phyloP scores from a whole-genome alignment of 2,113 vertebrate genomes.

The Pachypanchax playfairii region DNA sequence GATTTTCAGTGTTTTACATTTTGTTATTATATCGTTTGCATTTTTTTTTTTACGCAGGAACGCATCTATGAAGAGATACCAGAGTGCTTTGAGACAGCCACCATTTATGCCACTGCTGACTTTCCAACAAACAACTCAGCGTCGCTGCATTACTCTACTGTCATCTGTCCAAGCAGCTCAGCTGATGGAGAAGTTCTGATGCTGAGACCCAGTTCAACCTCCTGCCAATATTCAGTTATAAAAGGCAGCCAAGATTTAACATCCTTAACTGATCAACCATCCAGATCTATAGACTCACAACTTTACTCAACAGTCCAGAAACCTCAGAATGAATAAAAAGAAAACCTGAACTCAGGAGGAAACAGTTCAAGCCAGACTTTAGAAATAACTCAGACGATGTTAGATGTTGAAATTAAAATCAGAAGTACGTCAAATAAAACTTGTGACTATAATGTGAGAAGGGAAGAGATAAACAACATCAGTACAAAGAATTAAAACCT shows the following conservation, averaged over 20 bases:
- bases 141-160: constrained; percentile 2
- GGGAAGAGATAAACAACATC: no score
- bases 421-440: no score
- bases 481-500: no score
- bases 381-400: no score
- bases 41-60: constrained; percentile 3
- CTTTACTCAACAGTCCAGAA: constrained; percentile 18
- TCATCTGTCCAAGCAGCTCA: constrained; percentile 7
- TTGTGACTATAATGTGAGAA: no score
- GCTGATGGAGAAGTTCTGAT: neutral
- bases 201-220: neutral
- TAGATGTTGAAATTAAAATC: no score
- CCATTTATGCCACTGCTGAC: constrained; percentile 3
- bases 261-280: neutral
- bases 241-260: neutral
- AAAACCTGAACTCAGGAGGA: neutral
- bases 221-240: constrained; percentile 30
- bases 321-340: neutral
- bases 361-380: no score
- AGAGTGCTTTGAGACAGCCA: neutral
- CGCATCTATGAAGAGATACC: constrained; percentile 35
- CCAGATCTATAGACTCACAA: neutral
- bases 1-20: neutral
- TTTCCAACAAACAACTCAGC: neutral
- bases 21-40: neutral